Evolutionary conservation across 2,113 vertebrate species (phyloP).

Genomic region (Loxodonta africana): DNA sequence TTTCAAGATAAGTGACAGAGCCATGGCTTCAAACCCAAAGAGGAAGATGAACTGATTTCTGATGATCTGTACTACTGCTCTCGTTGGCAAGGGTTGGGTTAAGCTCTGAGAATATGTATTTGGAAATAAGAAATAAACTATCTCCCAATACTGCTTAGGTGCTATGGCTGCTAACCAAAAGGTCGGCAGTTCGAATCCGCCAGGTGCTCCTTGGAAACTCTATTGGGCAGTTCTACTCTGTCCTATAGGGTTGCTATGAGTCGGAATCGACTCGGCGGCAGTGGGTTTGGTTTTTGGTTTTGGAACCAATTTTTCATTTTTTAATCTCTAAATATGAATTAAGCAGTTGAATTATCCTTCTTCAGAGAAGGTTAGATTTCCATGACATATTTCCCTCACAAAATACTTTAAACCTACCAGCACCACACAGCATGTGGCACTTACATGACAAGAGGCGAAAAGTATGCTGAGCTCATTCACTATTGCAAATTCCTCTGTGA

Average conservation of each 20-base stretch:
- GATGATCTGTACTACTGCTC: neutral
- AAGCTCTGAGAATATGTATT: neutral
- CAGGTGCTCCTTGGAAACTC: too few species aligned
- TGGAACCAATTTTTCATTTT: neutral
- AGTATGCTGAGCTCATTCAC: neutral
- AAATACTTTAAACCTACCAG: neutral
- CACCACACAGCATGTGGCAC: too few species aligned
- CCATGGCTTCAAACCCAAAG: neutral
- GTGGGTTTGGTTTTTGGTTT: too few species aligned
- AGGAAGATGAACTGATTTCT: neutral
- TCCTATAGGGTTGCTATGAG: too few species aligned
- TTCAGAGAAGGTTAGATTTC: neutral
- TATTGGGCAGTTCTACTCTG: too few species aligned
- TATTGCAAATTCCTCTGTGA: neutral
- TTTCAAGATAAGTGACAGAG: conserved; percentile 1
- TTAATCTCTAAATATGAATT: neutral
- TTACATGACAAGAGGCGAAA: neutral
- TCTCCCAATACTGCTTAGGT: neutral
- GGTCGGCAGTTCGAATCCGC: too few species aligned
- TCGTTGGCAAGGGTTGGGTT: neutral
- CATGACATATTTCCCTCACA: neutral
- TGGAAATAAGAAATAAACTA: conserved; percentile 26
- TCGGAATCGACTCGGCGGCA: too few species aligned
- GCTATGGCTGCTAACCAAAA: too few species aligned
- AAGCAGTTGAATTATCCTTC: neutral